phyloP scores from a whole-genome alignment of 2,797 vertebrate species.

The Acanthurus leucopareius region DNA sequence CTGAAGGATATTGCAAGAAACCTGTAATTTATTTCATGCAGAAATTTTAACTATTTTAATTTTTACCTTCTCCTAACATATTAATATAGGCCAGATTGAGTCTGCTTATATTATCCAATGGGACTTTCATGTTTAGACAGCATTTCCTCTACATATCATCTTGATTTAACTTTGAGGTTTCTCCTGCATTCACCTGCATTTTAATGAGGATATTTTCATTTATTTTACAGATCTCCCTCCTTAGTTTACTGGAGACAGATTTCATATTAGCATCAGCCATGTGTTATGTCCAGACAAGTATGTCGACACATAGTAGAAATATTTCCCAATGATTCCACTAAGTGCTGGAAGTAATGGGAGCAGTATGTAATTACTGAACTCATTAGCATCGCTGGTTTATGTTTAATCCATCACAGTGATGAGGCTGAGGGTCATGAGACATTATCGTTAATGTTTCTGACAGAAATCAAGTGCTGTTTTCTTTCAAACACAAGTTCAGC shows the following conservation, averaged over 20 bases:
- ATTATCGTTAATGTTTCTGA: neutral
- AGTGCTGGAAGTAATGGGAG: neutral
- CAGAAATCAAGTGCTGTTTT: slow-evolving; percentile 23
- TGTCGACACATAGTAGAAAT: neutral
- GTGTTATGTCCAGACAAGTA: neutral
- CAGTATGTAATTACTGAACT: slow-evolving; percentile 38
- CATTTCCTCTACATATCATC: neutral
- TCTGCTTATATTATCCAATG: neutral
- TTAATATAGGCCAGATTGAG: neutral
- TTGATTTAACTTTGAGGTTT: neutral
- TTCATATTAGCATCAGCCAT: neutral
- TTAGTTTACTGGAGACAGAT: neutral
- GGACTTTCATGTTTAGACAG: neutral
- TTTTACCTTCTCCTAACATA: neutral
- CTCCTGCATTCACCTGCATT: neutral
- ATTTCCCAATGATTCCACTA: slow-evolving; percentile 41
- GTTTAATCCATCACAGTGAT: slow-evolving; percentile 12
- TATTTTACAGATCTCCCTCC: neutral
- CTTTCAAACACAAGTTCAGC: neutral
- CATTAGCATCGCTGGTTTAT: slow-evolving; percentile 27
- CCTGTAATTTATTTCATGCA: neutral
- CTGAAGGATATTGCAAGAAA: neutral
- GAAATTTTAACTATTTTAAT: too few relatives aligned
- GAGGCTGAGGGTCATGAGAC: slow-evolving; percentile 1
- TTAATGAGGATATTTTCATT: neutral